Evolutionary conservation across 2,113 vertebrate genomes (phyloP), one percentile per base, ranked within the genome.

Genomic region (Steatornis caripensis): DNA sequence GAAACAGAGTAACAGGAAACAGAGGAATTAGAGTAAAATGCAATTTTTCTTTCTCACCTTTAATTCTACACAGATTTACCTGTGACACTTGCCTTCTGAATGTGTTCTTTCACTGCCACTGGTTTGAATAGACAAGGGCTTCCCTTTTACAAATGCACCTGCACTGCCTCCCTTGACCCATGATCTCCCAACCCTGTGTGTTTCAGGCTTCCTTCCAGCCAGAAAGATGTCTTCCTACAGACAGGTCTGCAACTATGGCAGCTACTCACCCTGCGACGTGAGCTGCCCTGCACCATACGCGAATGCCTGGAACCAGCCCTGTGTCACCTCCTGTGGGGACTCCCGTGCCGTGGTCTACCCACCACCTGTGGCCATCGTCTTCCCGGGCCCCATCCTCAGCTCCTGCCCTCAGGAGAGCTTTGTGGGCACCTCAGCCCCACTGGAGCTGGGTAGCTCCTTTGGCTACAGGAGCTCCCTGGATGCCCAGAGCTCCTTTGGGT

Each of bases 311-410:
- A 96, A 0, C 37, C 34, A 93, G 89, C 95, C 89, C 18, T 96
- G 89, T 0, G 16, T 87, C 77, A 51, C 93, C 43, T 92, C 88
- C n/a, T 96, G 91, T 0, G 85, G 77, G 13, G 95, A 95, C 48
- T 96, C 93, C 5, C 62, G 77, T 5, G 91, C 91, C 0, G 57
- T 93, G 32, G 9, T 96, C n/a, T 68, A 49, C 34, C 76, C 95
- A 4, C 95, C 77, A 0, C 95, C 95, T 0, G 93, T 96, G 61
- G 3, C 34, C 21, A 32, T 96, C 10, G 8, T 4, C 46, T 96
- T 96, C 84, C 95, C 93, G 0, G 95, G 95, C 10, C 95, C 95
- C 88, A 72, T 93, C 85, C 91, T 96, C 41, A 91, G 77, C 85
- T 76, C 95, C 48, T 96, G 88, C 77, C 95, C 95, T 8, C 95